phyloP scores from a whole-genome alignment of 2,113 vertebrate species.

The Hystrix brachyura region DNA sequence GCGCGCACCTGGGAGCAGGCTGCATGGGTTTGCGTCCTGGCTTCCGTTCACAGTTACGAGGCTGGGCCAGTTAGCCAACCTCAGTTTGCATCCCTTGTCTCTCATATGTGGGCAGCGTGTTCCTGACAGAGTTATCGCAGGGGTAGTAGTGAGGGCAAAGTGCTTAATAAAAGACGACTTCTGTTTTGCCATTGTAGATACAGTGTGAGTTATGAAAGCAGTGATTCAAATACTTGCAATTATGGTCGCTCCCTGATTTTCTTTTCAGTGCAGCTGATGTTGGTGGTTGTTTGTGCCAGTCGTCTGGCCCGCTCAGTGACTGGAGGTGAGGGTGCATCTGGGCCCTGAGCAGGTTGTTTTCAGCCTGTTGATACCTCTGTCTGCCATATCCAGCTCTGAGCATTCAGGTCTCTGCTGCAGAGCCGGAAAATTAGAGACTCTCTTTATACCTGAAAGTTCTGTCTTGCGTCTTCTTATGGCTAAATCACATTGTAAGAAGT shows the following conservation, averaged over 20 bases:
- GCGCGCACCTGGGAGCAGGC: background rate
- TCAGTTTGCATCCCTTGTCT: background rate
- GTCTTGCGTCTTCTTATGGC: background rate
- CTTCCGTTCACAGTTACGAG: background rate
- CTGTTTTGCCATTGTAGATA: slow-evolving; percentile 44
- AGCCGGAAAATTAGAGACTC: slow-evolving; percentile 1
- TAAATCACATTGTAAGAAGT: slow-evolving; percentile 38
- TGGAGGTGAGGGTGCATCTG: background rate
- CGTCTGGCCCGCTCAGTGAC: background rate
- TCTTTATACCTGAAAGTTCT: background rate
- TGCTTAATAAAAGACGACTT: background rate
- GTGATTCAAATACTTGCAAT: slow-evolving; percentile 20
- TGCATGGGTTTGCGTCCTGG: background rate
- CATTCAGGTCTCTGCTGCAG: background rate
- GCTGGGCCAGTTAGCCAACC: background rate
- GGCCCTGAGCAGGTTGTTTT: background rate
- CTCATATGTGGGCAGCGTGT: background rate
- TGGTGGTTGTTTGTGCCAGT: slow-evolving; percentile 54
- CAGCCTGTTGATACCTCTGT: background rate
- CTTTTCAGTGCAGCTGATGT: background rate
- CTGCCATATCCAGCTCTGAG: background rate
- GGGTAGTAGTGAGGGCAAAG: background rate
- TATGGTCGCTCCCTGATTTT: slow-evolving; percentile 47
- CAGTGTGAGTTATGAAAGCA: slow-evolving; percentile 35
- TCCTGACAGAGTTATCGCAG: background rate